Percentiles rank a stretch among this genome's conserved stretches.
These are phyloP conservation scores for Drosophila baimaii DNA, from an alignment of 1,140 invertebrate species.

Conservation along the genomic window DNA sequence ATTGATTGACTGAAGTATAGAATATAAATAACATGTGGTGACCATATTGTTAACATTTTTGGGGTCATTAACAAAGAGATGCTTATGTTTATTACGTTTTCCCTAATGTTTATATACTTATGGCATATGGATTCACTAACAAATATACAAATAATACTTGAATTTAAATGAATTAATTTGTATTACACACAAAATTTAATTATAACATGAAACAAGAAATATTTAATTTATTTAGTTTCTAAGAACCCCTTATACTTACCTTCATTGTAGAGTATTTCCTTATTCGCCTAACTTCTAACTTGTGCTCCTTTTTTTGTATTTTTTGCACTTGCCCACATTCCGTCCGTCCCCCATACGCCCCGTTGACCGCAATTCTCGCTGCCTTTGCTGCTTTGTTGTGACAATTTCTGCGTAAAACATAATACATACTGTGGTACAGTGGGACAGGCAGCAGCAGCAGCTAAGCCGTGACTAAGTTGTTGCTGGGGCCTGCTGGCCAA, in stretches of 20 bases:
- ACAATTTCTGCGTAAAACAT: constrained; percentile 78
- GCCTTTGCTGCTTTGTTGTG: constrained; percentile 58
- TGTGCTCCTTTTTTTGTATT: constrained; percentile 36
- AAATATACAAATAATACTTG: not conserved
- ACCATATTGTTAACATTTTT: not conserved
- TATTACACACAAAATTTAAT: no score
- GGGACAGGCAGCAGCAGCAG: constrained; percentile 19
- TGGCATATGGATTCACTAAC: not conserved
- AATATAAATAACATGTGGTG: constrained; percentile 3
- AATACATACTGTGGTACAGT: constrained; percentile 51
- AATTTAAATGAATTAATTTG: not conserved
- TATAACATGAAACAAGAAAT: no score
- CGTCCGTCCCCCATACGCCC: constrained; percentile 24
- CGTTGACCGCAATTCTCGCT: constrained; percentile 68
- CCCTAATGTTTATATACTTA: not conserved
- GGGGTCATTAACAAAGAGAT: not conserved
- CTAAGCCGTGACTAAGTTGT: constrained; percentile 27
- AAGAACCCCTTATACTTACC: not conserved
- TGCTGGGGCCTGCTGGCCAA: constrained; percentile 20
- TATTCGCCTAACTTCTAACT: not conserved
- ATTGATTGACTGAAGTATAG: not conserved
- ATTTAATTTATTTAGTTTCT: not conserved
- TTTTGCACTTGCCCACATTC: constrained; percentile 33
- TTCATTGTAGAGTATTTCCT: constrained; percentile 1
- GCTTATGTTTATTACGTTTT: not conserved